phyloP scores from a whole-genome alignment of 2,797 vertebrate genomes.

The Cichlasoma orientale region DNA sequence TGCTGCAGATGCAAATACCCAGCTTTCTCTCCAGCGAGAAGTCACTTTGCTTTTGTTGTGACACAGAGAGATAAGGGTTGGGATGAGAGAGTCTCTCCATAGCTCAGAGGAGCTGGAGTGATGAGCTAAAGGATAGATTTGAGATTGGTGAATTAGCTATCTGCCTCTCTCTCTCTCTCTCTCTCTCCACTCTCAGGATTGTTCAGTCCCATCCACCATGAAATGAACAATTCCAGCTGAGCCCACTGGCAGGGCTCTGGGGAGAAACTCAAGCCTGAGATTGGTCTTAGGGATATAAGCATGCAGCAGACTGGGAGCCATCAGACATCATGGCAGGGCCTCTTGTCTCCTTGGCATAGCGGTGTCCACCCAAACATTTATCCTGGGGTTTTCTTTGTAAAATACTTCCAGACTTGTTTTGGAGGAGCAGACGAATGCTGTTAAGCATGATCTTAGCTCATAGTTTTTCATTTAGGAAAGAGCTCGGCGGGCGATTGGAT shows the following conservation, averaged over 20 bases:
- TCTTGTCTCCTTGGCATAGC: slow-evolving; percentile 64
- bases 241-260: slow-evolving; percentile 63
- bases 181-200: slow-evolving; percentile 39
- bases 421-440: slow-evolving; percentile 48
- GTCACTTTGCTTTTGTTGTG: slow-evolving; percentile 61
- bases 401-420: slow-evolving; percentile 75
- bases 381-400: slow-evolving; percentile 65
- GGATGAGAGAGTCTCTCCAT: slow-evolving; percentile 47
- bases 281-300: slow-evolving; percentile 62
- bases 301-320: slow-evolving; percentile 58
- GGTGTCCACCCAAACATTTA: slow-evolving; percentile 66
- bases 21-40: slow-evolving; percentile 16
- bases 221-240: slow-evolving; percentile 78
- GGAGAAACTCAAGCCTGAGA: slow-evolving; percentile 72
- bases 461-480: slow-evolving; percentile 57
- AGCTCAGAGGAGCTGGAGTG: slow-evolving; percentile 51
- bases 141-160: slow-evolving; percentile 61
- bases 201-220: slow-evolving; percentile 69
- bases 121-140: slow-evolving; percentile 61
- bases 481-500: slow-evolving; percentile 42
- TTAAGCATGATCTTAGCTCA: slow-evolving; percentile 51
- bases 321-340: slow-evolving; percentile 56
- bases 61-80: slow-evolving; percentile 52
- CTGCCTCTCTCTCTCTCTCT: slow-evolving; percentile 36
- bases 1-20: slow-evolving; percentile 29